A percentile compares a stretch with the other conserved stretches of the same genome.
These are phyloP conservation scores for Columba janthina DNA, from an alignment of 2,113 vertebrate species.

Conservation along the genomic window DNA sequence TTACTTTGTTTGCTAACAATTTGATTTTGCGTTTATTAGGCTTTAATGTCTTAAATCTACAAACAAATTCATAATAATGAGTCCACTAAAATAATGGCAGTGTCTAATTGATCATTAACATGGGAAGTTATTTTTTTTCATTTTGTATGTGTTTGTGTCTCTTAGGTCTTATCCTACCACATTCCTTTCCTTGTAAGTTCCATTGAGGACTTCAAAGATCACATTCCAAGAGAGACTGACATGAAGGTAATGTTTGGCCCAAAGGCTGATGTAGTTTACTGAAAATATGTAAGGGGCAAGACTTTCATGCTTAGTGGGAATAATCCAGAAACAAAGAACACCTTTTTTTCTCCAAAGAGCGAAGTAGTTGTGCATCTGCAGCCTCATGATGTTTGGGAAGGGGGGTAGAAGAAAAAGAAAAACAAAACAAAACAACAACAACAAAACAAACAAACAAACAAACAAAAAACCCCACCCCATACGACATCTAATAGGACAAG, in stretches of 20 bases:
- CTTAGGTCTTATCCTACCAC: conserved; percentile 95
- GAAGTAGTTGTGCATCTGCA: not conserved
- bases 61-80: not conserved
- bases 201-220: conserved; percentile 98
- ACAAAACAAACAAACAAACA: no score
- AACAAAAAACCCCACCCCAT: not conserved
- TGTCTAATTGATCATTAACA: not conserved
- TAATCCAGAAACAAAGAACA: not conserved
- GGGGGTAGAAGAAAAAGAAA: no score
- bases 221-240: conserved; percentile 98
- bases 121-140: not conserved
- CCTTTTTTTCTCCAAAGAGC: not conserved
- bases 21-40: not conserved
- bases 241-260: conserved; percentile 88
- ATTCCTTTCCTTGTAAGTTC: conserved; percentile 99
- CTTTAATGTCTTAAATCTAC: not conserved
- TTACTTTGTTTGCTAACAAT: not conserved
- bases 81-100: not conserved
- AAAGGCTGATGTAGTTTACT: not conserved
- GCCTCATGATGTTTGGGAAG: not conserved
- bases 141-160: conserved; percentile 5
- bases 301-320: not conserved
- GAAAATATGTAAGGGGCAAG: not conserved
- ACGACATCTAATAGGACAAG: not conserved
- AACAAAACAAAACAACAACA: no score